Conservation (phyloP, 1,140 invertebrate species). For the Euwallacea similis region DNA sequence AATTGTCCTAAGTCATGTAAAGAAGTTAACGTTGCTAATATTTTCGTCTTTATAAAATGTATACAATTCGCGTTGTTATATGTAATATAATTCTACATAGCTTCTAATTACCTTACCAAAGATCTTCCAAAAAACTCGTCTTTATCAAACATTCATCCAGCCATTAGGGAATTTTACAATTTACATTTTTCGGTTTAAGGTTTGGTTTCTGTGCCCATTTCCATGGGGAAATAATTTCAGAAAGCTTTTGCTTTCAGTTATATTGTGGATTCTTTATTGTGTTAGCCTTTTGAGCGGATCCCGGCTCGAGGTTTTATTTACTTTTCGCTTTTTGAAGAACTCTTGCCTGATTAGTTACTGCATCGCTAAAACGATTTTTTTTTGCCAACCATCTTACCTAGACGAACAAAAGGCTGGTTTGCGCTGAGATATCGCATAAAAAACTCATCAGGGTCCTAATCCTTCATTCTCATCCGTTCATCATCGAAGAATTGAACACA, state of each 20-base stretch:
- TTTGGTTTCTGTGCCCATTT: conserved; percentile 12
- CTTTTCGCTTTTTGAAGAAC: conserved; percentile 1
- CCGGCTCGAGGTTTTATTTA: conserved; percentile 8
- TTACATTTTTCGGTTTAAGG: conserved; percentile 16
- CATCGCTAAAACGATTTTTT: conserved; percentile 1
- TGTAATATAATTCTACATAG: neutral
- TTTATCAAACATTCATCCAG: conserved; percentile 5
- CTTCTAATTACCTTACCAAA: neutral
- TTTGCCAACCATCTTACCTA: neutral
- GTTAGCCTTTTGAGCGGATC: neutral
- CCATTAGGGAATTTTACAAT: conserved; percentile 6
- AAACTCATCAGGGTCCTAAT: conserved; percentile 1
- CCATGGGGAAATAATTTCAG: conserved; percentile 15
- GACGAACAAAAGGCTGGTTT: no score
- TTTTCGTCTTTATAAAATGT: no score
- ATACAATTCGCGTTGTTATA: no score
- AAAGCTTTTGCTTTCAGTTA: conserved; percentile 12
- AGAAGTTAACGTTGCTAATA: no score
- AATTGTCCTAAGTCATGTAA: no score
- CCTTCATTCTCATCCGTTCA: conserved; percentile 14
- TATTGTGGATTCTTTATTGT: conserved; percentile 14
- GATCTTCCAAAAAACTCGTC: conserved; percentile 2
- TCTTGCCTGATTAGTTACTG: neutral
- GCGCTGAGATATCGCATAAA: no score
- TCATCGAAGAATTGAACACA: conserved; percentile 16